Base-by-base conservation (phyloP, 2,888 invertebrate genomes). In the Mystacides longicornis region DNA sequence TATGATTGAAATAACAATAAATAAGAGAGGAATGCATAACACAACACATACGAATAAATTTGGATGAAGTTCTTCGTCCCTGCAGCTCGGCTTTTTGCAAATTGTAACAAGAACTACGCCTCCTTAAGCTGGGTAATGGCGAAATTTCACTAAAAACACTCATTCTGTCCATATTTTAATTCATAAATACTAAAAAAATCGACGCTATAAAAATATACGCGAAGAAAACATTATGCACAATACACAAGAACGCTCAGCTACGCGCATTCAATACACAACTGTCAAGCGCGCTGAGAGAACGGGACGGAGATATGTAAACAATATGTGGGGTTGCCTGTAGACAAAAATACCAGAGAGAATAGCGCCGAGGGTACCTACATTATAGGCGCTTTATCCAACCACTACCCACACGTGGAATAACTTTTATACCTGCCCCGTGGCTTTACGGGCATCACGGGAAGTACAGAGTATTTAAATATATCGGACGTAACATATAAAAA, bases 31-130 rank as follows among this genome's bases (percentile, higher is more conserved):
- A n/a, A n/a, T n/a, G n/a, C n/a, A n/a, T n/a, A n/a, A n/a, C n/a
- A n/a, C n/a, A n/a, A n/a, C n/a, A 49, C 75, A 70, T 72, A 76
- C 76, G 73, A 71, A 75, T 76, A 68, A 74, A 76, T 72, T 77
- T 77, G 50, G 72, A 63, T 60, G 76, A 76, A 71, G 75, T 75
- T 67, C 77, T 71, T 63, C 77, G 74, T 69, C 77, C 77, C 66
- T 76, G 73, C 67, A 74, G 73, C 65, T 77, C 77, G 2, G 77
- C 77, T 70, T 75, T 73, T 69, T 77, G 77, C 66, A 77, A 75
- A 63, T 77, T 77, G 66, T 77, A 77, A 64, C 77, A 77, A 59
- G 77, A 77, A 68, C 75, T 77, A 46, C 77, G 71, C 64, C 77
- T 74, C 68, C 77, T 72, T 65, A 77, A 65, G 67, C 76, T 76